Evolutionary conservation across 2,888 invertebrate species (phyloP), one percentile per base, ranked within the genome.

Genomic region (Andrena hattorfiana): DNA sequence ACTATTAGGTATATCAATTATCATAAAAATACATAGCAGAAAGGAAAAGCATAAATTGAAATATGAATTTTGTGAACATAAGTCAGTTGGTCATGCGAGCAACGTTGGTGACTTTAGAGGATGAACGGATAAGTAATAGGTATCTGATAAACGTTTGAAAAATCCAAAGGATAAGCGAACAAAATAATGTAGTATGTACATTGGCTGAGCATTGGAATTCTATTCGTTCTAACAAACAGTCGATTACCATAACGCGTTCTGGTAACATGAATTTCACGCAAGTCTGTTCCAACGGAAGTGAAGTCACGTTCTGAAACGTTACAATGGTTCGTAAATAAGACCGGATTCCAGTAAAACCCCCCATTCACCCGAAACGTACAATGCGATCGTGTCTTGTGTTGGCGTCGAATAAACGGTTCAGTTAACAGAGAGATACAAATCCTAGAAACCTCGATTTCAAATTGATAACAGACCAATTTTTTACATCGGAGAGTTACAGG

Each of bases 261-360:
- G 73, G 72, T 76, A 81, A 73, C 83, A 78, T 73, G 79, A 85
- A 83, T 81, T 78, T 83, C 63, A 81, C 71, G 76, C 76, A 74
- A 60, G 71, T 85, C 62, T 48, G 72, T 77, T 48, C 60, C 35
- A 66, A 76, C 75, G 83, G 86, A 85, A 85, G 86, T 79, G 72
- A 64, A 62, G 79, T 85, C 77, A 81, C 81, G 77, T 85, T 80
- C 75, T 75, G 76, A 51, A 85, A 77, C 83, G 64, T 84, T 60
- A 86, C 80, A 84, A 86, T 85, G 86, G 77, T 82, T 80, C 86
- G 78, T 86, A 86, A 86, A 86, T 86, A 86, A 82, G 82, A 79
- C 79, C 62, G 70, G 74, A 77, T 70, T 77, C 56, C 69, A 70
- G 82, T 71, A 67, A 86, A 80, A 86, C 54, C 76, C 16, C 54